Base-by-base conservation (phyloP, 2,888 invertebrate species). In the Netelia fuscicornis region DNA sequence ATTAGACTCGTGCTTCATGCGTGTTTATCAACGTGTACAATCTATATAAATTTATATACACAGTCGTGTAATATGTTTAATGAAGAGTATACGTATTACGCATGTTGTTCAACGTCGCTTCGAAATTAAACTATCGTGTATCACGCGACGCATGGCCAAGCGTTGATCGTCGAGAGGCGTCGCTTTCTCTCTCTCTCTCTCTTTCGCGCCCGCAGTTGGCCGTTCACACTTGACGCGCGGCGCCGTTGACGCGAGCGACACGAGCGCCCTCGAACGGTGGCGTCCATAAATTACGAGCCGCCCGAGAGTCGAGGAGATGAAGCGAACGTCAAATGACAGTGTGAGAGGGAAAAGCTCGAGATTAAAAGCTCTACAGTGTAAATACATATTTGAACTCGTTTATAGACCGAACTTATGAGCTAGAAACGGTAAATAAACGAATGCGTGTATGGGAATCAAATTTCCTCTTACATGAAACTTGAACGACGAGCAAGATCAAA, bases 41-140 rank as follows among this genome's bases (percentile, higher is more conserved):
- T 30, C 30, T 30, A 30, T 30, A 30, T 30, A 30, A 30, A 30
- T 30, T 0, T 30, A 30, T 30, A 48, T 48, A 0, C 48, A 11
- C 13, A 48, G 11, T 48, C 0, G 1, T 5, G 25, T 11, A 42
- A 11, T 8, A 68, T 37, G 37, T 25, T 62, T 62, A 48, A 48
- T 8, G 17, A 48, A 70, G 20, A 23, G 37, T 17, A 20, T 70
- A 37, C 30, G 70, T 52, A 17, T 70, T 62, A 62, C 70, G 54
- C 54, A 13, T 62, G 70, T 62, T 42, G 70, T 79, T 70, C 70
- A 62, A 79, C 70, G 62, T 70, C 48, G 52, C 25, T 42, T 20
- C 25, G 62, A 71, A 79, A 79, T 79, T 79, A 79, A 70, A 79
- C 62, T 79, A 62, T 71, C 78, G 70, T 79, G 78, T 42, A 79